A percentile compares a stretch with the other conserved stretches of the same genome.
phyloP scores from a whole-genome alignment of 2,113 vertebrate genomes.

The Phrynosoma blainvillii region DNA sequence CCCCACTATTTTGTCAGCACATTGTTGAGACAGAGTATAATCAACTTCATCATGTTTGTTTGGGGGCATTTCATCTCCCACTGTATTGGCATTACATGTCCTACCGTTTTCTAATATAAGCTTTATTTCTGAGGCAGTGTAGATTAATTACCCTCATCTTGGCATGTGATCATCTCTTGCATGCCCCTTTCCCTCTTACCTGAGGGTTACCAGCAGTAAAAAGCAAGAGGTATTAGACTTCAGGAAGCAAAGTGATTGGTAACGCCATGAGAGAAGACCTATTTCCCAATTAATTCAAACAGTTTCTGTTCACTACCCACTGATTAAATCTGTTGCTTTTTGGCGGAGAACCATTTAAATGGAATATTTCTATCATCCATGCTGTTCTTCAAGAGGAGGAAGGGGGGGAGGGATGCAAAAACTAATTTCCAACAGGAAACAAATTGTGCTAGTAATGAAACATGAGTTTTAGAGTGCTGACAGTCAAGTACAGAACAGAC shows the following conservation, averaged over 20 bases:
- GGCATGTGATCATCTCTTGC: slow-evolving; percentile 23
- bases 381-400: slow-evolving; percentile 26
- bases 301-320: slow-evolving; percentile 42
- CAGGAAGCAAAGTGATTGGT: slow-evolving; percentile 34
- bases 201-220: slow-evolving; percentile 15
- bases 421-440: slow-evolving; percentile 22
- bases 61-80: slow-evolving; percentile 9
- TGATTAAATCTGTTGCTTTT: slow-evolving; percentile 52
- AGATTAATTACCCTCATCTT: slow-evolving; percentile 46
- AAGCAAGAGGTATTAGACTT: slow-evolving; percentile 45
- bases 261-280: slow-evolving; percentile 33
- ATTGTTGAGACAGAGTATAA: not conserved
- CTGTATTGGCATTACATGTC: slow-evolving; percentile 17
- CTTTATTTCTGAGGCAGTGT: slow-evolving; percentile 21
- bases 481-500: not conserved
- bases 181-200: slow-evolving; percentile 27
- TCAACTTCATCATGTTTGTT: slow-evolving; percentile 25
- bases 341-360: slow-evolving; percentile 34
- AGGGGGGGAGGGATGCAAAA: not conserved
- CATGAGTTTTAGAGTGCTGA: slow-evolving; percentile 20
- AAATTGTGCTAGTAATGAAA: slow-evolving; percentile 27
- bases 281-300: slow-evolving; percentile 57
- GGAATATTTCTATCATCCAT: slow-evolving; percentile 18
- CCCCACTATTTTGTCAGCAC: not conserved
- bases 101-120: not conserved